These are phyloP conservation scores for Gallinago jamesoni DNA, from an alignment of 2,113 vertebrate genomes.

Conservation along the genomic window DNA sequence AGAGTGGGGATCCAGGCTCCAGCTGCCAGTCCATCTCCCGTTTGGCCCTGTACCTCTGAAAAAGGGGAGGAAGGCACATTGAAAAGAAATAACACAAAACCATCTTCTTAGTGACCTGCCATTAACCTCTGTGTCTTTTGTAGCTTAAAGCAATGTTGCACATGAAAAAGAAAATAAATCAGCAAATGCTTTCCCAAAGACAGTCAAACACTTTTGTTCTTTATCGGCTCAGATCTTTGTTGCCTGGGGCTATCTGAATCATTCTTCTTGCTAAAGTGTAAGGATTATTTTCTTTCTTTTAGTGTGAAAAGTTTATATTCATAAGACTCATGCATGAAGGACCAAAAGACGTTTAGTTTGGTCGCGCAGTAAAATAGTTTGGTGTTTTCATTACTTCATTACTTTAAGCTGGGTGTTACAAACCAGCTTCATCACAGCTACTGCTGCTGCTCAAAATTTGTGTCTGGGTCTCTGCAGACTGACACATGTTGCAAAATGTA, in stretches of 20 bases:
- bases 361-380: neutral
- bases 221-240: neutral
- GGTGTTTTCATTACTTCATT: neutral
- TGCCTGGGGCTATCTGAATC: conserved; percentile 46
- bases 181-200: conserved; percentile 4
- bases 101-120: neutral
- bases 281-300: neutral
- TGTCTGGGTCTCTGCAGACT: neutral
- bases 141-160: neutral
- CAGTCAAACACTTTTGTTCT: neutral
- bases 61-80: neutral
- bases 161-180: neutral
- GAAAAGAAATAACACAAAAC: neutral
- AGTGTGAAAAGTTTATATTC: neutral
- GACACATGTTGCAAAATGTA: neutral
- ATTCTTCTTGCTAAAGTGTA: neutral
- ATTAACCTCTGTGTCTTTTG: neutral
- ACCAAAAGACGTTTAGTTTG: neutral
- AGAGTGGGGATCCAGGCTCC: neutral
- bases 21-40: neutral
- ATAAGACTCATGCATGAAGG: neutral
- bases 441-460: neutral
- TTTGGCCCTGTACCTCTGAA: neutral
- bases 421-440: neutral
- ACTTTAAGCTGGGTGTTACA: neutral